Evolutionary conservation across 2,113 vertebrate species (phyloP).

Genomic region (Colinus virginianus): DNA sequence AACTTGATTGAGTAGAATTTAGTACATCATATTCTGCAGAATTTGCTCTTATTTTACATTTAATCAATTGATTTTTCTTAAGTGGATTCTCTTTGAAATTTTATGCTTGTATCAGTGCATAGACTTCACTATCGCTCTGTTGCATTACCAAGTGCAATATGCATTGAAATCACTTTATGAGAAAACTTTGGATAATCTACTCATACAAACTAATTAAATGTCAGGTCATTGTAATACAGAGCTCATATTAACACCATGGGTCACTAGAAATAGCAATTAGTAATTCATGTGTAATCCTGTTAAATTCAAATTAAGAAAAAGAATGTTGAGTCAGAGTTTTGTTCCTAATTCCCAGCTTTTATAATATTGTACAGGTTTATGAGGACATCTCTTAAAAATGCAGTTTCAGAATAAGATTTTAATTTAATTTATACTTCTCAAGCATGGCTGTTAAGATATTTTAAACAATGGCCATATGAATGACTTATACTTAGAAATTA

Average conservation of each 20-base stretch:
- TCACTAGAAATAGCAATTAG: slow-evolving; percentile 79
- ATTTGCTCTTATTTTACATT: slow-evolving; percentile 53
- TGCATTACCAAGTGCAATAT: slow-evolving; percentile 31
- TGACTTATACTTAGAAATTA: slow-evolving; percentile 43
- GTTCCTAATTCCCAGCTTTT: slow-evolving; percentile 66
- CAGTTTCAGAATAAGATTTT: neutral
- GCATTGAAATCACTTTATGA: slow-evolving; percentile 69
- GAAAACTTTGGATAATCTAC: slow-evolving; percentile 78
- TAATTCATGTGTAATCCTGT: slow-evolving; percentile 74
- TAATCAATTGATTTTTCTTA: slow-evolving; percentile 50
- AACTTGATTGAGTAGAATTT: slow-evolving; percentile 34
- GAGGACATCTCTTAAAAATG: slow-evolving; percentile 14
- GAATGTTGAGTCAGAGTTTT: slow-evolving; percentile 67
- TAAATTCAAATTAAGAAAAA: slow-evolving; percentile 73
- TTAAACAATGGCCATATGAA: slow-evolving; percentile 13
- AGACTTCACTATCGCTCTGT: neutral
- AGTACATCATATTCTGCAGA: slow-evolving; percentile 12
- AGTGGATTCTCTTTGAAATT: slow-evolving; percentile 52
- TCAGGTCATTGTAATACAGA: slow-evolving; percentile 76
- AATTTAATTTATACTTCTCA: slow-evolving; percentile 40
- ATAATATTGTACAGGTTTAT: slow-evolving; percentile 68
- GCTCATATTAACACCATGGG: slow-evolving; percentile 70
- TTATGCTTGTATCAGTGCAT: slow-evolving; percentile 6
- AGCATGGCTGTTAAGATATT: slow-evolving; percentile 28
- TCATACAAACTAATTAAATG: slow-evolving; percentile 78